phyloP scores from a whole-genome alignment of 2,888 invertebrate genomes.

The Caenorhabditis parvicauda region DNA sequence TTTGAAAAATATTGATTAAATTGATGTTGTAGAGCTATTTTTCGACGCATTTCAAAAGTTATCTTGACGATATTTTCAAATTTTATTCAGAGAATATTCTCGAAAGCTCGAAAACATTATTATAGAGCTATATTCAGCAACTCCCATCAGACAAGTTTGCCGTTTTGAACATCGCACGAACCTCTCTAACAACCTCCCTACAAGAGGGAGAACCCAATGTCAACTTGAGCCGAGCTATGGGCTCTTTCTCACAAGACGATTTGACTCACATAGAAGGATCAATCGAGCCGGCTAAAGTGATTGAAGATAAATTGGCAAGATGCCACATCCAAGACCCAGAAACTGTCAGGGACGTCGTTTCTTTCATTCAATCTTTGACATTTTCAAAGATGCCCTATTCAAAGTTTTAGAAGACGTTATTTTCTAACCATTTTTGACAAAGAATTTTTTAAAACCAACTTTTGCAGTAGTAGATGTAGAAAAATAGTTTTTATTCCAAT shows the following conservation, averaged over 20 bases:
- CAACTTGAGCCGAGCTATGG: constrained; percentile 24
- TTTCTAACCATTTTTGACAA: no score
- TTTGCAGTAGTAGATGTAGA: no score
- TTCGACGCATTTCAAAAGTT: no score
- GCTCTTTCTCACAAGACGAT: constrained; percentile 19
- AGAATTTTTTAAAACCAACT: no score
- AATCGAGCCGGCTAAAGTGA: no score
- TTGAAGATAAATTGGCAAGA: constrained; percentile 21
- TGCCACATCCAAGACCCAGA: constrained; percentile 21
- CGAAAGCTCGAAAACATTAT: neutral
- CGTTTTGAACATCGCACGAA: constrained; percentile 12
- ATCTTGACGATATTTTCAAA: no score
- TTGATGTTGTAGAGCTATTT: no score
- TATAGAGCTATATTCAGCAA: constrained; percentile 10
- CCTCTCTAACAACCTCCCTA: constrained; percentile 10
- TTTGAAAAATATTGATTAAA: neutral
- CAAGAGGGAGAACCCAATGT: constrained; percentile 10
- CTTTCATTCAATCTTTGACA: constrained; percentile 14
- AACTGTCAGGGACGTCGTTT: constrained; percentile 14
- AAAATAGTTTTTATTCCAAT: no score
- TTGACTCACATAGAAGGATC: constrained; percentile 7
- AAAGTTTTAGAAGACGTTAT: no score
- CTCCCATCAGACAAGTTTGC: constrained; percentile 19
- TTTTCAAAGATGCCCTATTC: no score
- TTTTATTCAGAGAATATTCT: neutral